These are phyloP conservation scores for Urosaurus nigricauda DNA, from an alignment of 2,797 vertebrate species.

Conservation along the genomic window DNA sequence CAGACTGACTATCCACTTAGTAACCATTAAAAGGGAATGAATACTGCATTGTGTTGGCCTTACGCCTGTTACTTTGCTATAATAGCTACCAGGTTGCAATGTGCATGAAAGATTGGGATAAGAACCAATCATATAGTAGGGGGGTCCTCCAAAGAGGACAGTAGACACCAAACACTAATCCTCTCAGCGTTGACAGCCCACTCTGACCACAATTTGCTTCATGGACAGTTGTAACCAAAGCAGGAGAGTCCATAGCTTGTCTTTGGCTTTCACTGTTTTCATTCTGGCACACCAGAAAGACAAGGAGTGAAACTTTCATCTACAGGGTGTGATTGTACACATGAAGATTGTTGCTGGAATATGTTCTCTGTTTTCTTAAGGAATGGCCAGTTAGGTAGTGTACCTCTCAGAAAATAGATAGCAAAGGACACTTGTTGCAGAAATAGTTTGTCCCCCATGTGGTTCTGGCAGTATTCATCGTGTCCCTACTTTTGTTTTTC, in stretches of 20 bases:
- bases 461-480: neutral
- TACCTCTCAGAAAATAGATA: neutral
- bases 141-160: neutral
- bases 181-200: neutral
- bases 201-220: neutral
- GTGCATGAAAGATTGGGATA: neutral
- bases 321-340: neutral
- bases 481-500: neutral
- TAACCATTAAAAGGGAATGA: conserved; percentile 43
- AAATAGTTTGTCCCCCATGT: neutral
- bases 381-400: neutral
- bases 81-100: neutral
- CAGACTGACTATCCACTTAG: conserved; percentile 51
- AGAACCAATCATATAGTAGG: neutral
- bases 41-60: conserved; percentile 40
- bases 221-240: neutral
- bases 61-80: conserved; percentile 23
- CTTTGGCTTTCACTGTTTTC: neutral
- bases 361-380: neutral
- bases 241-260: neutral
- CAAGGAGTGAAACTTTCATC: neutral
- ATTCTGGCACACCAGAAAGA: neutral
- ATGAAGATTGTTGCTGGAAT: neutral
- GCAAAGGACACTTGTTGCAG: neutral
- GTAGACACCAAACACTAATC: neutral